A percentile compares a stretch with the other conserved stretches of the same genome.
These are phyloP conservation scores for Crossocerus cetratus DNA, from an alignment of 2,888 invertebrate genomes.

Conservation along the genomic window DNA sequence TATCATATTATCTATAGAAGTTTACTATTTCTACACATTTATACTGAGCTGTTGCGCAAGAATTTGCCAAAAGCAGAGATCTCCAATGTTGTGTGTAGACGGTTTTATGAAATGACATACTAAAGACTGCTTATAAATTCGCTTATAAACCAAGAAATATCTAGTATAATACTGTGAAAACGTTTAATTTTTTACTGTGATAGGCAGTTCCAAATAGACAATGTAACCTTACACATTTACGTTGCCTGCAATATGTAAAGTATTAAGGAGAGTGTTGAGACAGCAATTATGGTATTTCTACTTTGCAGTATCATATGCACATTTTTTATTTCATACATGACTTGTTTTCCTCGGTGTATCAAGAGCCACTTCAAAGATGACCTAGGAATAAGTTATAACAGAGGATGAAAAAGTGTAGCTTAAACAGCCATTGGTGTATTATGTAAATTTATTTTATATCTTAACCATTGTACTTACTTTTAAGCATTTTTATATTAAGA, in stretches of 20 bases:
- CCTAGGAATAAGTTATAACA: constrained; percentile 13
- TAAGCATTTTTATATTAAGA: constrained; percentile 55
- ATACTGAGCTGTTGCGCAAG: neutral
- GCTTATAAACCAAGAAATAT: constrained; percentile 22
- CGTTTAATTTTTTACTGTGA: constrained; percentile 51
- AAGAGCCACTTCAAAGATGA: constrained; percentile 11
- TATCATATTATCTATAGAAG: constrained; percentile 15
- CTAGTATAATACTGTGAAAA: constrained; percentile 43
- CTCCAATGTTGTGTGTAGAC: no score
- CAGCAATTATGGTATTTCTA: constrained; percentile 36
- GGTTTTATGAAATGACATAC: constrained; percentile 2
- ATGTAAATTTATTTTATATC: constrained; percentile 50
- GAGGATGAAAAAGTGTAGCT: constrained; percentile 21
- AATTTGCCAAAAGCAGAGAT: constrained; percentile 5
- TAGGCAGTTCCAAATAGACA: constrained; percentile 45
- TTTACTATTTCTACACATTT: constrained; percentile 25
- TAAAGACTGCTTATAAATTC: constrained; percentile 30
- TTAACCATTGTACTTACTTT: constrained; percentile 59
- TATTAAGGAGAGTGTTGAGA: constrained; percentile 32
- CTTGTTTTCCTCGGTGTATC: constrained; percentile 5
- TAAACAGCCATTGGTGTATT: constrained; percentile 33
- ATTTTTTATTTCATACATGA: constrained; percentile 25
- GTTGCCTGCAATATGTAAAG: constrained; percentile 33
- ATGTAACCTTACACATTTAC: constrained; percentile 30
- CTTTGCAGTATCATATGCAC: constrained; percentile 21